These are phyloP conservation scores for Molossus alvarezi DNA, from an alignment of 2,797 vertebrate species.

Conservation along the genomic window DNA sequence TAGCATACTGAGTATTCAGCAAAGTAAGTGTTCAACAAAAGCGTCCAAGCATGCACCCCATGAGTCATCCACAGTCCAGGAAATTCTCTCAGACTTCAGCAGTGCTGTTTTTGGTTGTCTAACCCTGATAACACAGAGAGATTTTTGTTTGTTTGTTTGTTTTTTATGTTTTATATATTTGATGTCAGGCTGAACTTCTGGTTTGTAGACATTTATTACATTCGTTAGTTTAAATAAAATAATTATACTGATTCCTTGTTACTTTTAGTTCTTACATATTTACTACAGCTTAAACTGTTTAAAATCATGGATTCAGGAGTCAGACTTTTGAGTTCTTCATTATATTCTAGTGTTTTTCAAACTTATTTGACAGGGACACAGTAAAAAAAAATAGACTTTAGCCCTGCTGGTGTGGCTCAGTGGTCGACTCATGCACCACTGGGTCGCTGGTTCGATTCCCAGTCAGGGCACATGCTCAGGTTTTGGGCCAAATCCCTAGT, in stretches of 20 bases:
- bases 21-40: not conserved
- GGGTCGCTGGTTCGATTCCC: too few species aligned
- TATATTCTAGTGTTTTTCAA: slow-evolving; percentile 51
- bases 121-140: not conserved
- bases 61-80: not conserved
- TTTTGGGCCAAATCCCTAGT: too few species aligned
- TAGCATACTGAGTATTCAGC: too few species aligned
- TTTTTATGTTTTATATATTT: slow-evolving; percentile 34
- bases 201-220: slow-evolving; percentile 46
- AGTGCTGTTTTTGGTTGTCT: not conserved
- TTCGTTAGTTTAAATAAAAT: slow-evolving; percentile 56
- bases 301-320: slow-evolving; percentile 60
- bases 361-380: not conserved
- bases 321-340: slow-evolving; percentile 13
- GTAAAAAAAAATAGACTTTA: too few species aligned
- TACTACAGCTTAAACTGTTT: slow-evolving; percentile 51
- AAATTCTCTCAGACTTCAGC: not conserved
- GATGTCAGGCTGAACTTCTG: not conserved
- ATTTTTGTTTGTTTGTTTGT: not conserved
- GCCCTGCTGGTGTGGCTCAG: too few species aligned
- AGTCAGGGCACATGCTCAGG: too few species aligned
- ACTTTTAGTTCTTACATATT: slow-evolving; percentile 48
- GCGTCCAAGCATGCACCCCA: not conserved
- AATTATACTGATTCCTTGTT: not conserved
- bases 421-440: too few species aligned